A percentile compares a stretch with the other conserved stretches of the same genome.
These are phyloP conservation scores for Habrosyne pyritoides DNA, from an alignment of 2,888 invertebrate genomes.

Conservation along the genomic window DNA sequence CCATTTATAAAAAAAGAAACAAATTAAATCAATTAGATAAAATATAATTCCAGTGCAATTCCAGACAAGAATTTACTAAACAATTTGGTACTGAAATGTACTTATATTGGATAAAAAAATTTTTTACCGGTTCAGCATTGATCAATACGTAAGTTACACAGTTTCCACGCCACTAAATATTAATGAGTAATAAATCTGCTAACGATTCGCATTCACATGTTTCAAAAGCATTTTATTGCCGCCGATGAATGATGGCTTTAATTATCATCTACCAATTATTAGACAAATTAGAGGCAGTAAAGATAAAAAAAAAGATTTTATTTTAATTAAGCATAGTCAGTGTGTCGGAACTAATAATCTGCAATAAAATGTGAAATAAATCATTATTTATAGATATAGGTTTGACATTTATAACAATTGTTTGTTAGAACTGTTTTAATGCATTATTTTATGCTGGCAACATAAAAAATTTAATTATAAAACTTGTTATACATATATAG, in stretches of 20 bases:
- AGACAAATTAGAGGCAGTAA: slow-evolving; percentile 4
- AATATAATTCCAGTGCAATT: no score
- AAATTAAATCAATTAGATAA: no score
- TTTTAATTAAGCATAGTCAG: slow-evolving; percentile 1
- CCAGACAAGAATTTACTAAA: no score
- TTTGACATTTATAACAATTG: not conserved
- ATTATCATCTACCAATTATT: slow-evolving; percentile 6
- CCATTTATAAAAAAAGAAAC: no score
- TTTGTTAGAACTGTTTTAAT: not conserved
- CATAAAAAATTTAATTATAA: no score
- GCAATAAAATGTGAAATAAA: not conserved
- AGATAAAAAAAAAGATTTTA: not conserved
- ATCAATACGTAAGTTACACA: not conserved
- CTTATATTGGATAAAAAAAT: no score
- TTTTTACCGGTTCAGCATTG: not conserved
- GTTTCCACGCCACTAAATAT: slow-evolving; percentile 6
- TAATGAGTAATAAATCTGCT: slow-evolving; percentile 21
- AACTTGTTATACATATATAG: no score
- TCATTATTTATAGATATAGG: not conserved
- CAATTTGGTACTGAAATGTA: no score
- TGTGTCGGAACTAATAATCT: slow-evolving; percentile 5
- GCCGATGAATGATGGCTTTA: slow-evolving; percentile 7
- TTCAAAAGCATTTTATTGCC: slow-evolving; percentile 10
- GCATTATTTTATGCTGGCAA: not conserved
- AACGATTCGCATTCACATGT: slow-evolving; percentile 12